Percentiles rank a stretch among this genome's conserved stretches.
Evolutionary conservation across 2,888 invertebrate genomes (phyloP).

Genomic region (Sinopyrophorus schimmeli): DNA sequence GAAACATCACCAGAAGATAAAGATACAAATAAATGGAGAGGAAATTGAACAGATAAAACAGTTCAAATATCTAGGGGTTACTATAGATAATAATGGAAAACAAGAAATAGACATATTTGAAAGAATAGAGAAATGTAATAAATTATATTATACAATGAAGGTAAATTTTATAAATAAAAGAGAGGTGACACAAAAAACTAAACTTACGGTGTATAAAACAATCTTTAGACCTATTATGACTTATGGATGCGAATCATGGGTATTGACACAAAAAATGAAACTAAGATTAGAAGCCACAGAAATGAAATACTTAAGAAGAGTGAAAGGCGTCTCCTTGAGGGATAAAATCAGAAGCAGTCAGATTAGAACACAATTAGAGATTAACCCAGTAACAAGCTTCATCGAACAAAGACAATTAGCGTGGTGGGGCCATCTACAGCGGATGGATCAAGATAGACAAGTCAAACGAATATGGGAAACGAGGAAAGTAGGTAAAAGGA

Average conservation of each 20-base stretch:
- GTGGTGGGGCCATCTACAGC: conserved; percentile 29
- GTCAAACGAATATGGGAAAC: conserved; percentile 28
- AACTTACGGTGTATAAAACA: conserved; percentile 21
- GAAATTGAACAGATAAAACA: conserved; percentile 9
- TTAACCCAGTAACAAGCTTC: conserved; percentile 13
- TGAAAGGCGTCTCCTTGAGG: conserved; percentile 17
- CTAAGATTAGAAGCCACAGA: conserved; percentile 31
- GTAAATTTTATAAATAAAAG: conserved; percentile 16
- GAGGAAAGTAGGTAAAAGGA: conserved; percentile 5
- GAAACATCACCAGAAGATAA: conserved; percentile 3
- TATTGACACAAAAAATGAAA: conserved; percentile 18
- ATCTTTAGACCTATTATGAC: conserved; percentile 25
- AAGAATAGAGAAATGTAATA: conserved; percentile 15
- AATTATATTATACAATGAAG: conserved; percentile 17
- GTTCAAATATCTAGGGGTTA: conserved; percentile 17
- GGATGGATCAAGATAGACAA: conserved; percentile 15
- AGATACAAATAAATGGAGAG: conserved; percentile 12
- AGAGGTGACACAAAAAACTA: conserved; percentile 21
- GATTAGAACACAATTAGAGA: conserved; percentile 23
- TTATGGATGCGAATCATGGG: conserved; percentile 26
- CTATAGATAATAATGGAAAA: conserved; percentile 11
- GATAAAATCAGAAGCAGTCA: conserved; percentile 20
- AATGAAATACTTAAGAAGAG: conserved; percentile 29
- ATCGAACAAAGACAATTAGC: conserved; percentile 27
- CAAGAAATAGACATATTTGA: conserved; percentile 15